A percentile compares a stretch with the other conserved stretches of the same genome.
phyloP scores from a whole-genome alignment of 2,888 invertebrate genomes.

The Myopa tessellatipennis region DNA sequence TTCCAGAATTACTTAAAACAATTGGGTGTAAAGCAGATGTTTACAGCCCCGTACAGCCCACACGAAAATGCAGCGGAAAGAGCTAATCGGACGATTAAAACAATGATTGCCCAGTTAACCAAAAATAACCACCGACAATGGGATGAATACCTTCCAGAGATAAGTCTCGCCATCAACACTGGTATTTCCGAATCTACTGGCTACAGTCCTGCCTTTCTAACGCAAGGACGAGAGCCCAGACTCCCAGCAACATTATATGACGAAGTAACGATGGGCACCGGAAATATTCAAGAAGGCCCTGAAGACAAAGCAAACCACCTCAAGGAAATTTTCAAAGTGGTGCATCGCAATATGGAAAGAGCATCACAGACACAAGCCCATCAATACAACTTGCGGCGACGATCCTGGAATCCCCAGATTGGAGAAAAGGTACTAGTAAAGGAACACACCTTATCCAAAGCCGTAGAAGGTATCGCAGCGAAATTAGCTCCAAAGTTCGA shows the following conservation, averaged over 20 bases:
- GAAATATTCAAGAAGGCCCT: not conserved
- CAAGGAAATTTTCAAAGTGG: not conserved
- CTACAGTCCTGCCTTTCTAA: slow-evolving; percentile 8
- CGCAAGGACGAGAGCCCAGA: slow-evolving; percentile 4
- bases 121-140: not conserved
- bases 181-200: not conserved
- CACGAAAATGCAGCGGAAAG: slow-evolving; percentile 32
- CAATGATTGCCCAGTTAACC: not conserved
- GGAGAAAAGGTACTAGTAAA: too few relatives aligned
- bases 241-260: not conserved
- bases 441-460: too few relatives aligned
- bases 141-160: slow-evolving; percentile 24
- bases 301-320: not conserved
- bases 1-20: not conserved
- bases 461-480: not conserved
- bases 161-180: slow-evolving; percentile 4
- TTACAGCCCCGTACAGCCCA: slow-evolving; percentile 9
- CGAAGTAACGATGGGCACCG: not conserved
- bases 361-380: too few relatives aligned
- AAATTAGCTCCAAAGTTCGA: not conserved
- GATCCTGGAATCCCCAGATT: too few relatives aligned
- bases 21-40: not conserved
- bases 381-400: too few relatives aligned
- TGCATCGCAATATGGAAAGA: not conserved
- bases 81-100: slow-evolving; percentile 20